These are phyloP conservation scores for Anthrax anthrax DNA, from an alignment of 2,888 invertebrate species.

Conservation along the genomic window DNA sequence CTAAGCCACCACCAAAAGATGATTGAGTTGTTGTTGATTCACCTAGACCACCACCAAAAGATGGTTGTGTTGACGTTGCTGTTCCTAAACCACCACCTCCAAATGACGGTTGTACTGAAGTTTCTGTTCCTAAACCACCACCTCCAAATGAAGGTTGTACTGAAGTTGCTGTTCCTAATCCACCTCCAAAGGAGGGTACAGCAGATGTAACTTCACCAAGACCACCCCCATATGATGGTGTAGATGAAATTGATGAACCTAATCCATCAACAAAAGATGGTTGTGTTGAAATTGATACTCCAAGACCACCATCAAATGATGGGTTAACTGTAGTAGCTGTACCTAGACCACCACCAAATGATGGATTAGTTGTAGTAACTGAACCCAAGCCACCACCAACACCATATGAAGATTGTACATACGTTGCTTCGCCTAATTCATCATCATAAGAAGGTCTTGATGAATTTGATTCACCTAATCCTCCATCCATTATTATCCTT, in stretches of 20 bases:
- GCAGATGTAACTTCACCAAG: neutral
- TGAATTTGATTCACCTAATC: neutral
- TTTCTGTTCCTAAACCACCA: neutral
- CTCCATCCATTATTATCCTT: neutral
- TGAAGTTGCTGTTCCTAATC: neutral
- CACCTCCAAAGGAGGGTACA: neutral
- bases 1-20: neutral
- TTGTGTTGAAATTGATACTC: neutral
- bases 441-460: neutral
- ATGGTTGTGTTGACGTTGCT: neutral
- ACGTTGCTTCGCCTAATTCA: neutral
- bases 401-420: neutral
- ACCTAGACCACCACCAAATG: neutral
- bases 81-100: neutral
- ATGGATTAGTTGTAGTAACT: neutral
- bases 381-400: neutral
- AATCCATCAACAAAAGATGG: neutral
- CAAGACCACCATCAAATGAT: neutral
- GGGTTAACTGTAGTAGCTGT: neutral
- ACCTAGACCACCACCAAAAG: neutral
- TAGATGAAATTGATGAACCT: neutral
- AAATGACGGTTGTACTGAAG: neutral
- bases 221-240: neutral
- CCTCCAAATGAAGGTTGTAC: neutral
- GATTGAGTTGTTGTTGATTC: neutral